Base-by-base conservation (phyloP, 2,797 vertebrate genomes). In the Eremophila alpestris region DNA sequence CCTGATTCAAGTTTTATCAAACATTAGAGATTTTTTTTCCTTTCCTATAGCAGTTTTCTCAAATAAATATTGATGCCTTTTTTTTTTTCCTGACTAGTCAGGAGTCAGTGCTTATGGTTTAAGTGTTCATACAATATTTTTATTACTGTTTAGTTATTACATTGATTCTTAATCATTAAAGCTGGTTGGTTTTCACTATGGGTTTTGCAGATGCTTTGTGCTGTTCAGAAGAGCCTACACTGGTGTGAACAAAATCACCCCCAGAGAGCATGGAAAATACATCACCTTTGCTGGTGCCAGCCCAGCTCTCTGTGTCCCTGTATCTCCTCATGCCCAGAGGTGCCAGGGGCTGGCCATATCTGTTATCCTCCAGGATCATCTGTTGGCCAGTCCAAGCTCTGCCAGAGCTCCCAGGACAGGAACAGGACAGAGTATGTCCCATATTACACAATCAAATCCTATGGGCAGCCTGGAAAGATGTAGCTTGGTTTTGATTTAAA, bases 341-440 rank as follows among this genome's bases (percentile, higher is more conserved):
- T 58, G 20, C 16, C 51, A 10, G 4, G 9, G 22, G 24, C 23
- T 73, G 73, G 29, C 46, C 16, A 7, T 0, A 40, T 27, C 18
- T 29, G 24, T 13, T 24, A 7, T 5, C 24, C 52, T 36, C 34
- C n/a, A 46, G 73, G 59, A 62, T 30, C 27, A 46, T 5, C 41
- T 43, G 4, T 2, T n/a, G 16, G 59, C 26, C n/a, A 82, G 36
- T 34, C 13, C 0, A 0, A 60, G 46, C 15, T 59, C 48, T 84
- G n/a, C 49, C 82, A 34, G 18, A 23, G 34, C 43, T 49, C 16
- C 46, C 19, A 34, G 36, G 40, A 30, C 34, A 21, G 10, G 5
- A 46, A 16, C 11, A 13, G 2, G 5, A 17, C 8, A 32, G 6
- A 18, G 1, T 0, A 5, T 52, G 89, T 52, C 55, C 54, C 45